Conservation (phyloP, 2,888 invertebrate genomes). For the Caenorhabditis angaria region DNA sequence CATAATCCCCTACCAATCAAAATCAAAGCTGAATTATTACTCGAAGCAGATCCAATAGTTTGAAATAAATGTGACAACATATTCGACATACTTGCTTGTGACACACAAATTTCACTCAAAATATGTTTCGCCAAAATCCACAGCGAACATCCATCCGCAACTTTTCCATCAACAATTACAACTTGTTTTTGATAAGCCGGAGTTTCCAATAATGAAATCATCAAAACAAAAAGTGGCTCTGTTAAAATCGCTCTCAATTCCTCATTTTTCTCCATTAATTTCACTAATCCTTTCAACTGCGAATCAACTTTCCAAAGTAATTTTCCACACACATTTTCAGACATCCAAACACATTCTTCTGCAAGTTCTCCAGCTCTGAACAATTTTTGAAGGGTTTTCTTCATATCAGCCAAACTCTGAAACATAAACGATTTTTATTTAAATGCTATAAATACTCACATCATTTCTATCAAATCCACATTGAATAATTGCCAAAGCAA, state of each 20-base stretch:
- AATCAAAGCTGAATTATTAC: constrained; percentile 47
- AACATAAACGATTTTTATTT: background rate
- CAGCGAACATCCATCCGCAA: constrained; percentile 43
- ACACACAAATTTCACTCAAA: constrained; percentile 17
- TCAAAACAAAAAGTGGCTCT: constrained; percentile 26
- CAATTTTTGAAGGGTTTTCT: constrained; percentile 36
- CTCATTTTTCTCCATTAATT: constrained; percentile 12
- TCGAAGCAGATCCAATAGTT: constrained; percentile 41
- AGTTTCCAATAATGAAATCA: constrained; percentile 32
- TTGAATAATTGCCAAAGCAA: constrained; percentile 23
- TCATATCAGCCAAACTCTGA: constrained; percentile 40
- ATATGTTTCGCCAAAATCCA: constrained; percentile 40
- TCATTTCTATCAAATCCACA: constrained; percentile 29
- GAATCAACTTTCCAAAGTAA: constrained; percentile 17
- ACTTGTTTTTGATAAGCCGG: constrained; percentile 38
- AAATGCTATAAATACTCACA: constrained; percentile 13
- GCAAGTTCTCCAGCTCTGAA: constrained; percentile 42
- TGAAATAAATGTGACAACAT: constrained; percentile 45
- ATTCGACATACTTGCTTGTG: constrained; percentile 22
- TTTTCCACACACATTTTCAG: constrained; percentile 23
- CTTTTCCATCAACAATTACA: constrained; percentile 42
- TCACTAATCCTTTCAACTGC: constrained; percentile 18
- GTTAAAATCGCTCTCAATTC: constrained; percentile 15
- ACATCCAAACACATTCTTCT: constrained; percentile 44
- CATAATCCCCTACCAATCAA: constrained; percentile 50